A percentile compares a stretch with the other conserved stretches of the same genome.
Evolutionary conservation across 2,888 invertebrate species (phyloP).

Genomic region (Conchocele bisecta): DNA sequence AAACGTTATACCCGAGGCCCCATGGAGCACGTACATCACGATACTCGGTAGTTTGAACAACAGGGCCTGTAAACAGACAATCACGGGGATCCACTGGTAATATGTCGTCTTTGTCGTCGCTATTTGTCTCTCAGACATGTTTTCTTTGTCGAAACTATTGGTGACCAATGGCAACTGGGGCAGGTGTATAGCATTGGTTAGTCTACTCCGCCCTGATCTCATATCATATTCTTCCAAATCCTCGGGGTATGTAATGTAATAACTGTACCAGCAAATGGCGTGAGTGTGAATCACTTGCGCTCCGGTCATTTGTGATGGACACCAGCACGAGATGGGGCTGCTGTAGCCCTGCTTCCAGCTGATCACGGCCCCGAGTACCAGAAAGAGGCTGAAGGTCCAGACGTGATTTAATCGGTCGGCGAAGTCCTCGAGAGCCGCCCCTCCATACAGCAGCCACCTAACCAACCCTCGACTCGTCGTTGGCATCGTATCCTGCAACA

Average conservation of each 20-base stretch:
- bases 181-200: too few species aligned
- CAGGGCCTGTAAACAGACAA: slow-evolving; percentile 46
- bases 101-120: too few species aligned
- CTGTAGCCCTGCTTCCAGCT: slow-evolving; percentile 43
- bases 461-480: slow-evolving; percentile 26
- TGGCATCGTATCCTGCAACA: slow-evolving; percentile 45
- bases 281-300: background rate
- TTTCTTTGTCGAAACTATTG: too few species aligned
- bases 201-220: too few species aligned
- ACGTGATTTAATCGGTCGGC: slow-evolving; percentile 54
- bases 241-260: too few species aligned
- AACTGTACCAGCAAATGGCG: slow-evolving; percentile 39
- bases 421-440: slow-evolving; percentile 45
- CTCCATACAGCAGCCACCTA: slow-evolving; percentile 24
- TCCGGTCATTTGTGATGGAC: slow-evolving; percentile 31
- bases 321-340: slow-evolving; percentile 38
- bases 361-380: slow-evolving; percentile 34
- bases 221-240: too few species aligned
- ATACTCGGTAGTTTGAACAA: slow-evolving; percentile 51
- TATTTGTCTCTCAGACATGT: too few species aligned
- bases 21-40: slow-evolving; percentile 44
- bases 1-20: slow-evolving; percentile 43
- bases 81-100: slow-evolving; percentile 50
- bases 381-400: slow-evolving; percentile 54
- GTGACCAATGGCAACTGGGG: too few species aligned